Evolutionary conservation across 2,797 vertebrate species (phyloP).

Genomic region (Aselliscus stoliczkanus): DNA sequence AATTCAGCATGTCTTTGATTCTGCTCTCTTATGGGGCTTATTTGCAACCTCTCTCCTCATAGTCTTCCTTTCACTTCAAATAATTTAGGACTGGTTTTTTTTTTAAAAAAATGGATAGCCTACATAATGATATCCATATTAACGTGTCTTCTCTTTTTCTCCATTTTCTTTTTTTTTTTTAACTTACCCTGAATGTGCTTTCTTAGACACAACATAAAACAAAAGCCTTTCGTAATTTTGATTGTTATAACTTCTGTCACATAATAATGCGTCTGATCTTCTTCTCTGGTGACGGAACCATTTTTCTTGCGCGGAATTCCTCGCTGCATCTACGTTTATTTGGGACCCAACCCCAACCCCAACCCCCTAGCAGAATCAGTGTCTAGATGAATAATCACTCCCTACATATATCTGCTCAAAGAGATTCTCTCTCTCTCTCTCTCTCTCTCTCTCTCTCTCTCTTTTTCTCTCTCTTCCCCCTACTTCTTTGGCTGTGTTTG

Average conservation of each 20-base stretch:
- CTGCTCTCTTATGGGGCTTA: constrained; percentile 40
- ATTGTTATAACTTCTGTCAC: constrained; percentile 73
- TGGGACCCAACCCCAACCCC: neutral
- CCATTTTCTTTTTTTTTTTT: constrained; percentile 40
- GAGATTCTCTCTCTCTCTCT: neutral
- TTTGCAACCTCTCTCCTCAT: constrained; percentile 47
- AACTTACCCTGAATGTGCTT: constrained; percentile 38
- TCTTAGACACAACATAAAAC: constrained; percentile 63
- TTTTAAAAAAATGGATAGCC: constrained; percentile 47
- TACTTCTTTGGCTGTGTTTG: neutral
- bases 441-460: neutral
- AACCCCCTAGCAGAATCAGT: constrained; percentile 37
- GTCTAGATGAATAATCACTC: constrained; percentile 55
- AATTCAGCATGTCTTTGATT: constrained; percentile 71
- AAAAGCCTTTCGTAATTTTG: constrained; percentile 72
- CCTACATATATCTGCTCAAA: constrained; percentile 15
- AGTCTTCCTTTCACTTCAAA: constrained; percentile 61
- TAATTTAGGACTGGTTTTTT: constrained; percentile 63
- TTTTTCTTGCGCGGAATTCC: constrained; percentile 43
- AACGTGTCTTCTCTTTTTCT: constrained; percentile 52
- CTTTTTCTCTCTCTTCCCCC: fast-evolving
- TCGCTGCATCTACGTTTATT: neutral
- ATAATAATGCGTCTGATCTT: constrained; percentile 68
- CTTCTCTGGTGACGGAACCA: constrained; percentile 50
- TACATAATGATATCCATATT: constrained; percentile 65